Evolutionary conservation across 2,888 invertebrate genomes (phyloP).

Genomic region (Eupithecia centaureata): DNA sequence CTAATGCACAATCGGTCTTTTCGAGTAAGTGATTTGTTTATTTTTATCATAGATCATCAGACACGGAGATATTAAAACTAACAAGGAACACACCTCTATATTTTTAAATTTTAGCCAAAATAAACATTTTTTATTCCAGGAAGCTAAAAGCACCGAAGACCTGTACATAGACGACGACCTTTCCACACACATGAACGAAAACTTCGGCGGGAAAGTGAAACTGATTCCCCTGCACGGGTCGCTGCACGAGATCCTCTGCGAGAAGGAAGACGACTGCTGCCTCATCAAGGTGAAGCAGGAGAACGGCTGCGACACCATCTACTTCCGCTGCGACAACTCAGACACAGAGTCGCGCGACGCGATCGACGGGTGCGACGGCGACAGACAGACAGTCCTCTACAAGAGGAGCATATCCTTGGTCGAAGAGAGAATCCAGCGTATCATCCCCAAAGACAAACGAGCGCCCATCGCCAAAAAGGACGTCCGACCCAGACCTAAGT

Average conservation of each 20-base stretch:
- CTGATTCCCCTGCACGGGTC: constrained; percentile 76
- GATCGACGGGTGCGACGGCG: constrained; percentile 56
- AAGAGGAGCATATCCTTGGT: constrained; percentile 75
- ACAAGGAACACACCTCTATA: background rate
- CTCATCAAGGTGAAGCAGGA: constrained; percentile 77
- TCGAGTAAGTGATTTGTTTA: too few relatives aligned
- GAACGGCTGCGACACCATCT: constrained; percentile 75
- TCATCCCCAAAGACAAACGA: constrained; percentile 66
- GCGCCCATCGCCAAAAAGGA: constrained; percentile 38
- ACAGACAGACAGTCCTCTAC: constrained; percentile 69
- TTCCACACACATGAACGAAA: constrained; percentile 76
- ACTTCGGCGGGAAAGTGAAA: constrained; percentile 74
- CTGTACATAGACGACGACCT: constrained; percentile 83
- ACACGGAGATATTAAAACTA: background rate
- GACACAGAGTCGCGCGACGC: constrained; percentile 72
- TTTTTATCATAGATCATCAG: background rate
- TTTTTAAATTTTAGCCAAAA: background rate
- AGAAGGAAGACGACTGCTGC: constrained; percentile 78
- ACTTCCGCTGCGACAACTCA: constrained; percentile 73
- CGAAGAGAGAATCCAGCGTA: constrained; percentile 72
- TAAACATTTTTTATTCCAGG: constrained; percentile 51
- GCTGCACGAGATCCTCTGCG: constrained; percentile 78
- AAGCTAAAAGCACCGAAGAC: constrained; percentile 83
- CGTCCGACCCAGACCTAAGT: constrained; percentile 56
- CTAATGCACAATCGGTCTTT: too few relatives aligned